phyloP scores from a whole-genome alignment of 2,113 vertebrate species.

The Bothrops jararaca region DNA sequence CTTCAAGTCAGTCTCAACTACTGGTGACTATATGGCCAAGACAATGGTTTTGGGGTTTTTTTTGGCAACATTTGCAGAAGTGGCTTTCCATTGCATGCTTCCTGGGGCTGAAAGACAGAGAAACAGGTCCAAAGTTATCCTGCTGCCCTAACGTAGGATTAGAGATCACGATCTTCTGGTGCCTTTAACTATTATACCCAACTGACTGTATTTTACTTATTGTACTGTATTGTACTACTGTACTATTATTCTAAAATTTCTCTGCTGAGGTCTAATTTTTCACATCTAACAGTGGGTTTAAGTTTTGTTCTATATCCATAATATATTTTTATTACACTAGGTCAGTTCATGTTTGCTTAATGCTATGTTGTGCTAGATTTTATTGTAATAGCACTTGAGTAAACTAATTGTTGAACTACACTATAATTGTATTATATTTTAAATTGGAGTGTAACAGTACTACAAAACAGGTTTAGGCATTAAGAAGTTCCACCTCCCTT shows the following conservation, averaged over 20 bases:
- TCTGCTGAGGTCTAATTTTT: not conserved
- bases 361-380: not conserved
- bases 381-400: not conserved
- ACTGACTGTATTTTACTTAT: not conserved
- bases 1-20: not conserved
- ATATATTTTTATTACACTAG: not conserved
- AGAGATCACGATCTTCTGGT: not conserved
- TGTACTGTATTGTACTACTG: no score
- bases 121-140: not conserved
- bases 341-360: not conserved
- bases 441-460: not conserved
- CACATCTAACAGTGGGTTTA: not conserved
- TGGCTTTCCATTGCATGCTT: not conserved
- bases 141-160: not conserved
- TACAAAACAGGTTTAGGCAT: not conserved
- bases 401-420: not conserved
- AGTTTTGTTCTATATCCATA: not conserved
- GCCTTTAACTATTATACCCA: not conserved
- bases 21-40: not conserved
- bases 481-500: no score
- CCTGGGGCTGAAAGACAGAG: not conserved
- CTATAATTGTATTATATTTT: not conserved
- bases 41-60: not conserved
- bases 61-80: not conserved
- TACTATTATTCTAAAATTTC: not conserved